Base-by-base conservation (phyloP, 2,797 vertebrate species). In the Buphagus erythrorhynchus region DNA sequence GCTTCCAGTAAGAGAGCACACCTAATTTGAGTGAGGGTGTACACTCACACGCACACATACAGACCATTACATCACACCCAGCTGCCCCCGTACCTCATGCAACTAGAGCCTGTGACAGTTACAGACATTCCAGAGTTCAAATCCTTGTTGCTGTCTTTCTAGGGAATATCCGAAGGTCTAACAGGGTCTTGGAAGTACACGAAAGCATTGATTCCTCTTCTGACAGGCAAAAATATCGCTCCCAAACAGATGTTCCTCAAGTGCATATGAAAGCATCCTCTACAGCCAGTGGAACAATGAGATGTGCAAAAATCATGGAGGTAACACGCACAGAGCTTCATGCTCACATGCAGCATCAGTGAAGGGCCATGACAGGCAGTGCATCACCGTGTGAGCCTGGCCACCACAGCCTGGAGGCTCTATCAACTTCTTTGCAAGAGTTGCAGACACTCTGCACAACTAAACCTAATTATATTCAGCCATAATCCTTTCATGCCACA, bases 331-430 rank as follows among this genome's bases (percentile, higher is more conserved):
- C 12, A 15, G 29, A 55, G 61, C 31, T 46, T 43, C 51, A 3
- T 0, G 5, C n/a, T 52, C 46, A 7, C 0, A 0, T 10, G 45
- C 25, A 17, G 48, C 20, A 55, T 4, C 88, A 36, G 28, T 2
- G 2, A 55, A 2, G 46, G 49, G 55, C 42, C 68, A 19, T 0
- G 2, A 26, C 9, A 7, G 0, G 0, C 0, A 0, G 16, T 2
- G 10, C n/a, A 9, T 31, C 36, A 2, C 45, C 0, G 0, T 13
- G 10, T 11, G 2, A 74, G 66, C 45, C 61, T 0, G 0, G 19
- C 12, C 57, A 40, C 13, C 51, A 9, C 4, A 21, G 78, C 36
- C 43, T 29, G 25, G 19, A 67, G 2, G 3, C n/a, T 66, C 40
- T 10, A 63, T 29, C 29, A 28, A 21, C 40, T 71, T 24, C 82